These are phyloP conservation scores for Anthoptus insignis DNA, from an alignment of 2,888 invertebrate genomes.

Conservation along the genomic window DNA sequence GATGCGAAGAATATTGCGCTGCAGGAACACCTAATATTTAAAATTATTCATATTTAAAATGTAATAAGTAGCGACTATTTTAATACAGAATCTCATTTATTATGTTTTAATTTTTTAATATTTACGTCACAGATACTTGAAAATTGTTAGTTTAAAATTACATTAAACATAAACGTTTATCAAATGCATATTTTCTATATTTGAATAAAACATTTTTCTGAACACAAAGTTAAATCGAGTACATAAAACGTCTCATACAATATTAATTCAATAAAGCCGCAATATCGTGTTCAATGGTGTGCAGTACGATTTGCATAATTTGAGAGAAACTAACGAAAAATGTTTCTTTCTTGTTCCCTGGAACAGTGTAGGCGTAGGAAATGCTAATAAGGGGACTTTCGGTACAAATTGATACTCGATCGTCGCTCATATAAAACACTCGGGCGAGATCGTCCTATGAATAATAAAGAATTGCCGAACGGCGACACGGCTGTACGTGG, in stretches of 20 bases:
- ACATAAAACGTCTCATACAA: not conserved
- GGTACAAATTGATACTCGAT: conserved; percentile 86
- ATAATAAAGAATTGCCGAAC: conserved; percentile 84
- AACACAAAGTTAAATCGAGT: not conserved
- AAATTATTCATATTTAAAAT: no score
- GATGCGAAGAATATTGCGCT: no score
- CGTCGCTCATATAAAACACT: conserved; percentile 87
- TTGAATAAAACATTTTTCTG: no score
- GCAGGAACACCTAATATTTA: no score
- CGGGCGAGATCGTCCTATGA: conserved; percentile 82
- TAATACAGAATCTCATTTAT: no score
- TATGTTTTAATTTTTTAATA: no score
- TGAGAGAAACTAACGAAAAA: conserved; percentile 50
- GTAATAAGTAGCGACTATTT: no score
- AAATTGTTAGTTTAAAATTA: no score
- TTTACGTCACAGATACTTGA: no score
- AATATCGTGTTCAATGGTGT: conserved; percentile 37
- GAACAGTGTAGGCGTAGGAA: conserved; percentile 79
- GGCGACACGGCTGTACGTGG: conserved; percentile 61
- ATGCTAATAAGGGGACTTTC: conserved; percentile 82
- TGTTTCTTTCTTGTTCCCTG: conserved; percentile 49
- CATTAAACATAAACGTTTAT: no score
- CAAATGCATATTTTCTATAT: no score
- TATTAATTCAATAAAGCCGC: conserved; percentile 30
- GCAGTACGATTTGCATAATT: conserved; percentile 45